Conservation (phyloP, 2,797 vertebrate species). For the Leptodactylus fallax region DNA sequence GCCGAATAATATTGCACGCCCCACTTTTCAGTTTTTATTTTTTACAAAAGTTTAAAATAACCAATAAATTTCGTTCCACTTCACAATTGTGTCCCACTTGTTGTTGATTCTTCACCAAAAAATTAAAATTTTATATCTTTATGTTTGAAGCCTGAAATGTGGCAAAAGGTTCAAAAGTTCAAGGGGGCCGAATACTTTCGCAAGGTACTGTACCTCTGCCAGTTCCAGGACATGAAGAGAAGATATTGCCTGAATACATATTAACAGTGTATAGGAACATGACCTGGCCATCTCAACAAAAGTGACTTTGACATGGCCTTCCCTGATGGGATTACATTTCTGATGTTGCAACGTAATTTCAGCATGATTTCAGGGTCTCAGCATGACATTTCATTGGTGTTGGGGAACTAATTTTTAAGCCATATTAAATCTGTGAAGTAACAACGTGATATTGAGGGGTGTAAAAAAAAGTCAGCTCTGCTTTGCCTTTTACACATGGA, state of each 20-base stretch:
- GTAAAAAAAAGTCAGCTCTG: not conserved
- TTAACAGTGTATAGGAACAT: not conserved
- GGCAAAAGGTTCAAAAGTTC: too few species aligned
- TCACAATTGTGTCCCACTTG: too few species aligned
- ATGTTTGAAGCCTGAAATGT: too few species aligned
- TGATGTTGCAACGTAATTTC: not conserved
- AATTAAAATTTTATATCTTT: too few species aligned
- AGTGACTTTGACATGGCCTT: not conserved
- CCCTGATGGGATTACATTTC: not conserved
- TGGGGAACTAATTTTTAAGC: slow-evolving; percentile 9
- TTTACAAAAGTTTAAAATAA: too few species aligned
- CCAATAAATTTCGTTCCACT: too few species aligned
- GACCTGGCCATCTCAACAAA: not conserved
- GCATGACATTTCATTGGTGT: slow-evolving; percentile 9
- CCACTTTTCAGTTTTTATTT: too few species aligned
- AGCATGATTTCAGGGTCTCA: not conserved
- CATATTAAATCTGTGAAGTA: not conserved
- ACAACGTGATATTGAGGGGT: not conserved
- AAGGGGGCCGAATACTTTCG: too few species aligned
- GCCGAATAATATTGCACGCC: too few species aligned
- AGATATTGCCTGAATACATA: not conserved
- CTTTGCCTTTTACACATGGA: not conserved
- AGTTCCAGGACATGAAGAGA: not conserved
- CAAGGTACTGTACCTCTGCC: too few species aligned
- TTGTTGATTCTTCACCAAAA: too few species aligned